Conservation (phyloP, 2,888 invertebrate genomes). For the Bunonema sp. region DNA sequence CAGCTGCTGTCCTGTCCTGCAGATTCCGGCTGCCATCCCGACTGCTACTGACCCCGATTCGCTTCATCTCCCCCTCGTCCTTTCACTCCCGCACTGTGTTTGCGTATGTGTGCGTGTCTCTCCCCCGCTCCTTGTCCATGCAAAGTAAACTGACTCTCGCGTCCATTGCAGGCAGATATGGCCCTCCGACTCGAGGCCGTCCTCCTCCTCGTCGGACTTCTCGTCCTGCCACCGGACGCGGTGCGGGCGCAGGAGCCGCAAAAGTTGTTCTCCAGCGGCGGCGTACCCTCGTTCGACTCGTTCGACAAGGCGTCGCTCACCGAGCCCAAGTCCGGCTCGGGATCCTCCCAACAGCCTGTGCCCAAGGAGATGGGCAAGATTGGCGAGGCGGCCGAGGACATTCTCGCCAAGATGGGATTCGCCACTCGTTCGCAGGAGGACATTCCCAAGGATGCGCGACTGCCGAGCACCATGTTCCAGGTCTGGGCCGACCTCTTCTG, state of each 20-base stretch:
- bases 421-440: conserved; percentile 10
- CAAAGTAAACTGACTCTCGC: neutral
- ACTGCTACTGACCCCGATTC: no score
- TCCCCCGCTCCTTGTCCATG: neutral
- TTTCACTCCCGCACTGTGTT: conserved; percentile 1
- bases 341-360: no score
- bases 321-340: no score
- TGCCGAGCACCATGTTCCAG: neutral
- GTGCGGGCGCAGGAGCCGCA: neutral
- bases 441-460: conserved; percentile 5
- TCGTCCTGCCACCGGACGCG: neutral
- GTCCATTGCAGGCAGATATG: neutral
- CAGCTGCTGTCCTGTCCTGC: no score
- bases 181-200: neutral
- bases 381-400: conserved; percentile 31
- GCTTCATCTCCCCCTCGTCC: conserved; percentile 1
- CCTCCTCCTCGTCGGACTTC: neutral
- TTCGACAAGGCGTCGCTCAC: no score
- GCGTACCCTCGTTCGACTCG: no score
- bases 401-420: conserved; percentile 36
- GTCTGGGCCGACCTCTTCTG: conserved; percentile 7
- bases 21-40: no score
- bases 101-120: neutral
- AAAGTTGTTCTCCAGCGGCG: no score
- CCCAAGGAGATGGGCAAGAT: conserved; percentile 30